Conservation (phyloP, 2,888 invertebrate species). For the Stenodema calcarata region DNA sequence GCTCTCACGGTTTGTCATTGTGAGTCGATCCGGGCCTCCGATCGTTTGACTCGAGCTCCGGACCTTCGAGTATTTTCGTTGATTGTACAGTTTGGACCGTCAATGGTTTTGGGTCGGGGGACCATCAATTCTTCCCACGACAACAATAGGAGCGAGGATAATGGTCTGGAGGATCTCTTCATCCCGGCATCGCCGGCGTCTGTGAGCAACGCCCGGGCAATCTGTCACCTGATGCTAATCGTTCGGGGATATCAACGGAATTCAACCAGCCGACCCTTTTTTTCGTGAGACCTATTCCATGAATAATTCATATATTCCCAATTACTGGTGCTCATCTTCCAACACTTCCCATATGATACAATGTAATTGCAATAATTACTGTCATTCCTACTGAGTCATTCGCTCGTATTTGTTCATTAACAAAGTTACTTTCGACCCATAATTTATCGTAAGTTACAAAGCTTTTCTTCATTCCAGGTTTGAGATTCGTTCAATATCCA, state of each 20-base stretch:
- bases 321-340: too few relatives aligned
- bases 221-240: background rate
- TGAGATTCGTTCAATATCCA: too few relatives aligned
- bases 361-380: too few relatives aligned
- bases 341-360: too few relatives aligned
- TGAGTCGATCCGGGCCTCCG: background rate
- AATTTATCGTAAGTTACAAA: too few relatives aligned
- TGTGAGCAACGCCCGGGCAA: background rate
- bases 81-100: background rate
- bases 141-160: background rate
- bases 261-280: too few relatives aligned
- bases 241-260: background rate
- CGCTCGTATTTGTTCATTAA: too few relatives aligned
- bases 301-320: too few relatives aligned
- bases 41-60: background rate
- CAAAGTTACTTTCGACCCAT: too few relatives aligned
- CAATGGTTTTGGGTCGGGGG: background rate
- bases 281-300: too few relatives aligned
- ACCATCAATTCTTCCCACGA: conserved; percentile 5
- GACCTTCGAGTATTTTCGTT: background rate
- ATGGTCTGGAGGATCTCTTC: background rate
- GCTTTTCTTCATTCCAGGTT: too few relatives aligned
- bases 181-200: background rate
- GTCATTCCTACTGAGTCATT: too few relatives aligned
- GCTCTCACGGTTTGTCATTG: background rate